Evolutionary conservation across 2,888 invertebrate species (phyloP).

Genomic region (Myopa tessellatipennis): DNA sequence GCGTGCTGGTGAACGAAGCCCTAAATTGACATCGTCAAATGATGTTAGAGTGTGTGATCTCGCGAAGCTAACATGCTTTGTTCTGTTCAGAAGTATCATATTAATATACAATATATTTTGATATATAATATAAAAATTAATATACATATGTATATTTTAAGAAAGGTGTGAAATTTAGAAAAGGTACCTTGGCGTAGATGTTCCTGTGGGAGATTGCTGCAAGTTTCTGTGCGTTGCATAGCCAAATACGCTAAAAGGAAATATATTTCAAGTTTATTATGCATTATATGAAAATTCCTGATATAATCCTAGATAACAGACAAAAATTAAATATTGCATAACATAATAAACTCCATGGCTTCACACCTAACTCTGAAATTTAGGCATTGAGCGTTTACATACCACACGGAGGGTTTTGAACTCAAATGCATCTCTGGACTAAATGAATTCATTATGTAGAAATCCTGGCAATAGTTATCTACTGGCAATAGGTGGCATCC

Average conservation of each 20-base stretch:
- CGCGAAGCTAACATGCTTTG: slow-evolving; percentile 92
- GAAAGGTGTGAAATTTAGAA: too few relatives aligned
- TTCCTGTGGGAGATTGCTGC: slow-evolving; percentile 72
- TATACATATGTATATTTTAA: too few relatives aligned
- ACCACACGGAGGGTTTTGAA: slow-evolving; percentile 25
- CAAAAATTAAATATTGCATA: not conserved
- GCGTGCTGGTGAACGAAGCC: slow-evolving; percentile 67
- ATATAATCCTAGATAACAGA: not conserved
- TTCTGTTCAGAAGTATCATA: slow-evolving; percentile 69
- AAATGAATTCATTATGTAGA: slow-evolving; percentile 27
- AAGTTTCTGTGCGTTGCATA: slow-evolving; percentile 73
- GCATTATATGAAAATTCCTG: not conserved
- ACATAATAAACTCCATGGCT: not conserved
- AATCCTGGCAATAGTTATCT: slow-evolving; percentile 22
- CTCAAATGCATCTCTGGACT: slow-evolving; percentile 26
- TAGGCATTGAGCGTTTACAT: slow-evolving; percentile 18
- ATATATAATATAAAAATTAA: too few relatives aligned
- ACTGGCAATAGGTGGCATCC: slow-evolving; percentile 30
- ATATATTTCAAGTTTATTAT: not conserved
- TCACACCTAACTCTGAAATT: slow-evolving; percentile 2
- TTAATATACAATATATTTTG: not conserved
- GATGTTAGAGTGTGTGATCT: slow-evolving; percentile 88
- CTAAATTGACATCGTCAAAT: slow-evolving; percentile 77
- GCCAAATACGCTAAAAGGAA: slow-evolving; percentile 61
- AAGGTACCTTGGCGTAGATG: slow-evolving; percentile 59